A percentile compares a stretch with the other conserved stretches of the same genome.
phyloP scores from a whole-genome alignment of 2,113 vertebrate genomes.

The Pantherophis guttatus region DNA sequence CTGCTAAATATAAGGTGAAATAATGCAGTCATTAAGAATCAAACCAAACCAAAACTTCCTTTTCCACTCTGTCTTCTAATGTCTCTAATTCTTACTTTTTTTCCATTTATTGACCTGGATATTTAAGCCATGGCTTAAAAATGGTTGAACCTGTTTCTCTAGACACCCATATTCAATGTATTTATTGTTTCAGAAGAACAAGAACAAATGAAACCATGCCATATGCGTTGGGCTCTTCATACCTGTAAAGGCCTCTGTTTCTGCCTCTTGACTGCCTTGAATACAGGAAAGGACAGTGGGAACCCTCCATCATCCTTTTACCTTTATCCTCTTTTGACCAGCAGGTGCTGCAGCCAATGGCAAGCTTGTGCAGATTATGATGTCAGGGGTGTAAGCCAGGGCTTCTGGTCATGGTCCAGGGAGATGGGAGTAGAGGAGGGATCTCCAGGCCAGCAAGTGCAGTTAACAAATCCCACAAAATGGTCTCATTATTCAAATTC shows the following conservation, averaged over 20 bases:
- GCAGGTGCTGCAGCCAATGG: slow-evolving; percentile 16
- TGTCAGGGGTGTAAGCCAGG: not conserved
- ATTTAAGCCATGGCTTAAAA: not conserved
- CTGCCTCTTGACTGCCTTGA: not conserved
- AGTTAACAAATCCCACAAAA: not conserved
- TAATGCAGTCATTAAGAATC: not conserved
- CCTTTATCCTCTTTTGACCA: not conserved
- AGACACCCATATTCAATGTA: not conserved
- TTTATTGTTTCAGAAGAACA: not conserved
- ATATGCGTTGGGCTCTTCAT: not conserved
- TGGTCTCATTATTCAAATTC: not conserved
- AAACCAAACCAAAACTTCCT: not conserved
- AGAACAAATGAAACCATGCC: not conserved
- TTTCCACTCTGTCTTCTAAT: not conserved
- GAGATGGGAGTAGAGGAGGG: not conserved
- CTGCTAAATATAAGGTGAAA: not conserved
- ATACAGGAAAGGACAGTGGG: not conserved
- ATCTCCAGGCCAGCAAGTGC: not conserved
- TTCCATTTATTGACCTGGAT: not conserved
- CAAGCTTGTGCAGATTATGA: slow-evolving; percentile 19
- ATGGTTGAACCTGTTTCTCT: not conserved
- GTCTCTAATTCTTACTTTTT: not conserved
- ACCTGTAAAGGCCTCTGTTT: slow-evolving; percentile 6
- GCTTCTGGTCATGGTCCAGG: not conserved
- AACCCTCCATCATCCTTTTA: slow-evolving; percentile 4